These are phyloP conservation scores for Halyomorpha halys DNA, from an alignment of 1,140 invertebrate species.

Conservation along the genomic window DNA sequence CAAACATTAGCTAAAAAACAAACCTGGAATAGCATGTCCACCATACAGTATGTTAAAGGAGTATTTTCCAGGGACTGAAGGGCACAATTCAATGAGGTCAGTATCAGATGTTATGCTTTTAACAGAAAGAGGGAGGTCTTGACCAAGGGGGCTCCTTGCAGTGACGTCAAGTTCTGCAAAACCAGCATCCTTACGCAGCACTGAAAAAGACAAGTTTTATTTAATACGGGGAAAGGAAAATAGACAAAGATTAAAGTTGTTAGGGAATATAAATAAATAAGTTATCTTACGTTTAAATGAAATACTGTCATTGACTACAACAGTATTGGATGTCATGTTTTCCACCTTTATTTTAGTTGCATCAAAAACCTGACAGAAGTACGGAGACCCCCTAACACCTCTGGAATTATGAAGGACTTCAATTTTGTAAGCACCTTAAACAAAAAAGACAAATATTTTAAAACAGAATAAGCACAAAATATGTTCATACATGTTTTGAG, in stretches of 20 bases:
- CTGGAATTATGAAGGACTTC: slow-evolving; percentile 88
- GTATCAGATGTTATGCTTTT: slow-evolving; percentile 60
- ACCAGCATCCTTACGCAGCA: slow-evolving; percentile 77
- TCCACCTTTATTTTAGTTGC: slow-evolving; percentile 62
- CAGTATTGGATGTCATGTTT: slow-evolving; percentile 62
- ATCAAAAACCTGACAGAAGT: slow-evolving; percentile 90
- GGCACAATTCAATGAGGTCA: slow-evolving; percentile 71
- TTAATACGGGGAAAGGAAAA: no score
- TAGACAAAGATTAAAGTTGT: not conserved
- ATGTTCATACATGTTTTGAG: no score
- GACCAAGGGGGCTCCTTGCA: slow-evolving; percentile 78
- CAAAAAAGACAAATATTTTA: not conserved
- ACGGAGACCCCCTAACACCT: slow-evolving; percentile 87
- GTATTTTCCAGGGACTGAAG: slow-evolving; percentile 79
- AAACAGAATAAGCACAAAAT: not conserved
- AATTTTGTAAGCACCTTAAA: slow-evolving; percentile 58
- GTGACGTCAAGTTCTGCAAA: slow-evolving; percentile 81
- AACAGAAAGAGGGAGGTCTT: slow-evolving; percentile 72
- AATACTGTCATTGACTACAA: slow-evolving; percentile 73
- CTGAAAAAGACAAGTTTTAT: slow-evolving; percentile 41
- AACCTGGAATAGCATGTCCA: slow-evolving; percentile 46
- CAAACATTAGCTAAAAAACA: not conserved
- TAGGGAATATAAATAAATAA: not conserved
- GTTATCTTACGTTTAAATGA: slow-evolving; percentile 60
- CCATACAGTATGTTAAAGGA: slow-evolving; percentile 81